Evolutionary conservation across 2,113 vertebrate species (phyloP).

Genomic region (Cynoglossus semilaevis): DNA sequence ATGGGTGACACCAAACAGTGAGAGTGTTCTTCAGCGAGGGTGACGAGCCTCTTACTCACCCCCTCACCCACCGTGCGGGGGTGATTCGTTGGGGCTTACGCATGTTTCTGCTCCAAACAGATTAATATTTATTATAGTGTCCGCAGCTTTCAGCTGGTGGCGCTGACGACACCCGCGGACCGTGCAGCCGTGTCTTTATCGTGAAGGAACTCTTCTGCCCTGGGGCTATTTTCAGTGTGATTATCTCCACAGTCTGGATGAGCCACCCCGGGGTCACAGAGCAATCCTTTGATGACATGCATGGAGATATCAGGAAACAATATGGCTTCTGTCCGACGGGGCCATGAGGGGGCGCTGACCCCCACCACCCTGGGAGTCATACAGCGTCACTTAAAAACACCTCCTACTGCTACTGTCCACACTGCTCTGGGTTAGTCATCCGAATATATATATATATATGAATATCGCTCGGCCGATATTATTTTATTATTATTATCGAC

Average conservation of each 20-base stretch:
- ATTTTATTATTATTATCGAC: no score
- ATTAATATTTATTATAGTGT: slow-evolving; percentile 64
- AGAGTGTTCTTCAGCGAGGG: slow-evolving; percentile 38
- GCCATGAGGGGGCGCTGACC: slow-evolving; percentile 23
- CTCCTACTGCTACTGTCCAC: slow-evolving; percentile 5
- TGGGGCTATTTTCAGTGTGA: slow-evolving; percentile 58
- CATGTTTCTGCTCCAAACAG: slow-evolving; percentile 58
- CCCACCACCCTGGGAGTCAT: neutral
- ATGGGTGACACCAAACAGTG: slow-evolving; percentile 27
- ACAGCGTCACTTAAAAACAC: slow-evolving; percentile 14
- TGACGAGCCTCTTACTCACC: slow-evolving; percentile 41
- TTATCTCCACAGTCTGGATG: slow-evolving; percentile 58
- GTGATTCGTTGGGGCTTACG: slow-evolving; percentile 58
- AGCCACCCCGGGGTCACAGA: slow-evolving; percentile 50
- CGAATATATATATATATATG: no score
- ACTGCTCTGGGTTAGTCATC: neutral
- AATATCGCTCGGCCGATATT: no score
- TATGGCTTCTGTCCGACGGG: slow-evolving; percentile 45
- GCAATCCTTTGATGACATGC: slow-evolving; percentile 43
- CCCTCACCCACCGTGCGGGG: slow-evolving; percentile 55
- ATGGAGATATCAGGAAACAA: slow-evolving; percentile 53
- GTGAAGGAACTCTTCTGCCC: slow-evolving; percentile 55
- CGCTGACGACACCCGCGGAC: slow-evolving; percentile 25
- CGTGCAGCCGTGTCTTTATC: slow-evolving; percentile 19
- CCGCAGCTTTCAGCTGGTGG: slow-evolving; percentile 43